These are phyloP conservation scores for Myiozetetes cayanensis DNA, from an alignment of 2,113 vertebrate genomes.

Conservation along the genomic window DNA sequence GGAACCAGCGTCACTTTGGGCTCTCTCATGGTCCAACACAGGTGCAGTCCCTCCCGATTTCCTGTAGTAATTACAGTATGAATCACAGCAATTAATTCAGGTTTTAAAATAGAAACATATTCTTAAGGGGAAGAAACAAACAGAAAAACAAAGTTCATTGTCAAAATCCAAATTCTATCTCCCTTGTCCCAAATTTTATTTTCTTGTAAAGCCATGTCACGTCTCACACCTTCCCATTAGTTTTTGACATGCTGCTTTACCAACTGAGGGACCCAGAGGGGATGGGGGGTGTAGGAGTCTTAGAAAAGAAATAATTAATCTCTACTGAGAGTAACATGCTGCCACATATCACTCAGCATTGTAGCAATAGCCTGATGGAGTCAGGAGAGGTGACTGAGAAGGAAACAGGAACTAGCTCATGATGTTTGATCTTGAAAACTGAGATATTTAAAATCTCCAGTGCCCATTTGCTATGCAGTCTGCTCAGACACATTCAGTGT, in stretches of 20 bases:
- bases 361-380: slow-evolving; percentile 6
- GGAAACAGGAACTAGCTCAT: slow-evolving; percentile 16
- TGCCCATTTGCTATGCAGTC: not conserved
- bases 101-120: not conserved
- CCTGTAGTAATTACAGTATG: not conserved
- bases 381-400: slow-evolving; percentile 39
- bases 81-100: not conserved
- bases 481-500: not conserved
- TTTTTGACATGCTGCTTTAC: not conserved
- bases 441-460: not conserved
- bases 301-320: slow-evolving; percentile 37
- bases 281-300: not conserved
- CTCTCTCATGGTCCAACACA: not conserved
- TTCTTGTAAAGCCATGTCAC: not conserved
- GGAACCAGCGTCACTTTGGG: not conserved
- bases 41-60: slow-evolving; percentile 35
- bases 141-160: not conserved
- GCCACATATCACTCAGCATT: slow-evolving; percentile 35
- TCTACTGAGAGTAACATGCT: slow-evolving; percentile 13
- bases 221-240: slow-evolving; percentile 37
- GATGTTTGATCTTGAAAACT: slow-evolving; percentile 22
- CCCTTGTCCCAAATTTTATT: not conserved
- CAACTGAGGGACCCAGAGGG: slow-evolving; percentile 30
- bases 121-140: slow-evolving; percentile 26
- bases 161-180: not conserved